These are phyloP conservation scores for Podarcis raffonei DNA, from an alignment of 2,113 vertebrate genomes.

Conservation along the genomic window DNA sequence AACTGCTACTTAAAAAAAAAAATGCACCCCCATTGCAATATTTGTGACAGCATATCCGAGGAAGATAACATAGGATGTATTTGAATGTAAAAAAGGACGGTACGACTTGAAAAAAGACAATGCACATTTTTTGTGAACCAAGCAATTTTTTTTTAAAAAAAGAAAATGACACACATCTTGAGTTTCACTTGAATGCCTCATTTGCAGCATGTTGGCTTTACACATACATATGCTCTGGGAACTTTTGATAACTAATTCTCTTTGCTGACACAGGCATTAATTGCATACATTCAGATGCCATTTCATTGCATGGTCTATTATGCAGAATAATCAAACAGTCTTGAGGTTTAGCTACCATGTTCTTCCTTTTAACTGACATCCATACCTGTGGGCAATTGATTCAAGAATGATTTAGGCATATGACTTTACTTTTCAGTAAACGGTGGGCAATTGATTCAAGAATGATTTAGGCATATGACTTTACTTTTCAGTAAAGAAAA, in stretches of 20 bases:
- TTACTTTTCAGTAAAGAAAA: background rate
- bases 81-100: no score
- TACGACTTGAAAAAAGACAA: no score
- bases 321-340: background rate
- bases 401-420: background rate
- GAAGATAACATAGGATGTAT: background rate
- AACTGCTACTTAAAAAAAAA: no score
- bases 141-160: no score
- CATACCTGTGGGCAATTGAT: background rate
- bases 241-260: background rate
- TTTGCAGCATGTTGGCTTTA: background rate
- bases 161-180: background rate
- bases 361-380: background rate
- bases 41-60: background rate
- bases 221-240: background rate
- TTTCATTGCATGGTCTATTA: background rate
- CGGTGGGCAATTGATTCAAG: background rate
- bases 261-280: background rate
- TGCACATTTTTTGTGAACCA: no score
- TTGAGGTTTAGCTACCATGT: background rate
- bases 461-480: background rate
- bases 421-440: background rate
- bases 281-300: background rate
- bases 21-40: no score
- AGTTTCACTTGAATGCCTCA: background rate